Evolutionary conservation across 1,140 invertebrate species (phyloP), one percentile per base, ranked within the genome.

Genomic region (Idris sp.): DNA sequence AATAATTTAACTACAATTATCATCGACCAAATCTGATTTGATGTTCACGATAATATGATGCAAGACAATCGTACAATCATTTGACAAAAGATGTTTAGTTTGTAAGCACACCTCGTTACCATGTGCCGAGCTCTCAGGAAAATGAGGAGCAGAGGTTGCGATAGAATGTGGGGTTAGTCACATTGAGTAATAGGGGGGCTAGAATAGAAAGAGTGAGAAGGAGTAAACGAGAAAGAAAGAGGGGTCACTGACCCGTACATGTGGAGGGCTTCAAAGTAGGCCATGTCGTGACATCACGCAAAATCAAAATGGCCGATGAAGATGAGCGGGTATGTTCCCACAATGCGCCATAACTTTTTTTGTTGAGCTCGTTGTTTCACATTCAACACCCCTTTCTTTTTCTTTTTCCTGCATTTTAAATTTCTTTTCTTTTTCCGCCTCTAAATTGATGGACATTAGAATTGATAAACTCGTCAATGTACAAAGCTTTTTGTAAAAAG

Each of bases 241-340:
- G 56, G 40, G 67, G 67, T 71, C 56, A 59, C 9, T 62, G 67
- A 71, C 67, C 56, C 54, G 26, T 71, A 46, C 67, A 71, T 58
- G 49, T 71, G 67, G 67, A 71, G 67, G 19, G 67, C 58, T 43
- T 38, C 67, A 14, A 71, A 71, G 67, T 71, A 71, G 67, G 67
- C 56, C 67, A 71, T 62, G 49, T 61, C 67, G 61, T 65, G 61
- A 65, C 61, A 65, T 65, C 61, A 65, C 61, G 61, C 49, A 65
- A 65, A 65, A 61, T 71, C 67, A 71, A 71, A 71, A 71, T 71
- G 67, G 67, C 58, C 25, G 54, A 44, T 54, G 22, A 53, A 71
- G 67, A 71, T 62, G 67, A 61, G 35, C 49, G 67, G 43, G 35
- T 49, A 65, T 22, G 67, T 62, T 62, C 67, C 35, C 56, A 71